Evolutionary conservation across 2,888 invertebrate species (phyloP), one percentile per base, ranked within the genome.

Genomic region (Chalcis sispes): DNA sequence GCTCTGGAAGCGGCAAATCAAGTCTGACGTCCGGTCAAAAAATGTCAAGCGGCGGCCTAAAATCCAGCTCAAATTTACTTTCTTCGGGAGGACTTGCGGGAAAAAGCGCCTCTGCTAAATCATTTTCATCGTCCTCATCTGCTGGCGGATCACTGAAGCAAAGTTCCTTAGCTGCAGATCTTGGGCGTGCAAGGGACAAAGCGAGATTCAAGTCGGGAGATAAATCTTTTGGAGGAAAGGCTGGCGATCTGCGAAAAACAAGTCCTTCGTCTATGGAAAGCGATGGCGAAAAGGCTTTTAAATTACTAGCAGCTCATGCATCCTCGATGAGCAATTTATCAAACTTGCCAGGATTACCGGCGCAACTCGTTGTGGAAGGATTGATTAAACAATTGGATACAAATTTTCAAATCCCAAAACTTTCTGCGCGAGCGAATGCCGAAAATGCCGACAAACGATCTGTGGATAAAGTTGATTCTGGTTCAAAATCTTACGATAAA

Each of bases 381-480:
- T 90, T 95, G 71, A 94, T 94, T 82, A 95, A 95, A 84, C 93
- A 94, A 10, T 88, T 94, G 42, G 94, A 96, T 82, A 94, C 94
- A 73, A 96, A 95, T 84, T 96, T 95, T 89, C 96, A 96, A 90
- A 96, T 96, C 83, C 96, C 96, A 0, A 96, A 96, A 89, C 87
- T 96, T 75, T 94, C 94, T 0, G 93, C 93, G 2, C 86, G 91
- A 32, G 81, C 79, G 1, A 88, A 87, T 52, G 83, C 84, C 0
- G 89, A 88, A 0, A 80, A 80, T 1, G 79, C 80, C 0, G 86
- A 85, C 5, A 86, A 85, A 61, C 83, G 84, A 52, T 80, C 82
- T 1, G 73, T 81, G 1, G 77, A 62, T 8, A 82, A 84, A 23
- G 67, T 77, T 0, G 79, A 79, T 54, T 67, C 72, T 1, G 20